Conservation (phyloP, 53 echinoderm and acorn worm genomes). For the Holothuria leucospilota region DNA sequence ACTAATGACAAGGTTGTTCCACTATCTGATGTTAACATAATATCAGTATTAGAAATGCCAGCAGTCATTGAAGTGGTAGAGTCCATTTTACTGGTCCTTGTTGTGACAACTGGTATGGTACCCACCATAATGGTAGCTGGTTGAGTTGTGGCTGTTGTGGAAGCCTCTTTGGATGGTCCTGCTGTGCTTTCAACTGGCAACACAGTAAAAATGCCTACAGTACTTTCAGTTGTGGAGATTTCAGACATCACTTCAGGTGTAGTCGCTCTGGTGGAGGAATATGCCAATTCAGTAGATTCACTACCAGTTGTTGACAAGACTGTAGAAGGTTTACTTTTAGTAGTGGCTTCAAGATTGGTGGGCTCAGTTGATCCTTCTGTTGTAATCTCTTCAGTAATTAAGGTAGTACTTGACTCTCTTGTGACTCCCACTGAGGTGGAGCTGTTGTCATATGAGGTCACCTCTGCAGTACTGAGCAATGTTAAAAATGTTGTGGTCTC, state of each 20-base stretch:
- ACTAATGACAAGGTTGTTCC: neutral
- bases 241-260: neutral
- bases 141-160: neutral
- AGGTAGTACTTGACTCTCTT: neutral
- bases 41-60: neutral
- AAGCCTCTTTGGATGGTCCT: no score
- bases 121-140: neutral
- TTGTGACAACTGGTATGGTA: neutral
- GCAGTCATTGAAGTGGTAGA: no score
- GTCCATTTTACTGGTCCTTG: neutral
- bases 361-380: neutral
- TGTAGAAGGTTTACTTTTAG: neutral
- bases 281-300: neutral
- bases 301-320: neutral
- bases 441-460: neutral
- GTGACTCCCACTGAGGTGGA: neutral
- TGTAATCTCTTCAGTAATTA: neutral
- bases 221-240: neutral
- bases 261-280: neutral
- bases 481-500: neutral
- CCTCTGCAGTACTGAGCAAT: neutral
- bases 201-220: neutral
- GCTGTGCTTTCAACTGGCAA: neutral
- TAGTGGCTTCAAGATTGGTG: neutral
- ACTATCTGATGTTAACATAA: neutral